phyloP scores from a whole-genome alignment of 2,797 vertebrate species.

The Brotula barbata region DNA sequence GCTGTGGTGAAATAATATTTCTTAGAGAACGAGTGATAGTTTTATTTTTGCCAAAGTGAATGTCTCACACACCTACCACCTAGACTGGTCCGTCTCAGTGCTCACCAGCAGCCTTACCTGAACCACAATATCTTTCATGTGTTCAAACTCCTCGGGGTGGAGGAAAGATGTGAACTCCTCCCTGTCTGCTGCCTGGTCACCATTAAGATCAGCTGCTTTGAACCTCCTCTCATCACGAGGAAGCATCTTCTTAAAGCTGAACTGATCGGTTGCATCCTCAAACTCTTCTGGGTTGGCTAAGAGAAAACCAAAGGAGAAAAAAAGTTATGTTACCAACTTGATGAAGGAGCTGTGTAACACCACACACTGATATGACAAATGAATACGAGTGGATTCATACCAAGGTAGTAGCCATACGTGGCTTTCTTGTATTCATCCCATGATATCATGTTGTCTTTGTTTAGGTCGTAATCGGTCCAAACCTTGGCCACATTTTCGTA shows the following conservation, averaged over 20 bases:
- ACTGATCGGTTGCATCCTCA: slow-evolving; percentile 88
- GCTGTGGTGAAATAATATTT: slow-evolving; percentile 19
- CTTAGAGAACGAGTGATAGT: neutral
- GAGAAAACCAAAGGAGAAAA: slow-evolving; percentile 8
- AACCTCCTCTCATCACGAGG: slow-evolving; percentile 95
- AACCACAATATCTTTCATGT: slow-evolving; percentile 95
- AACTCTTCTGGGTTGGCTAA: slow-evolving; percentile 93
- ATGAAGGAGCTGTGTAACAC: neutral
- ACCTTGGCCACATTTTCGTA: slow-evolving; percentile 97
- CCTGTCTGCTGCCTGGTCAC: slow-evolving; percentile 84
- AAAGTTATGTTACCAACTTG: neutral
- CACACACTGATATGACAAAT: neutral
- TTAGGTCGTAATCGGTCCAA: slow-evolving; percentile 95
- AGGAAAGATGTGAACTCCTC: slow-evolving; percentile 97
- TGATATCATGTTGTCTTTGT: slow-evolving; percentile 93
- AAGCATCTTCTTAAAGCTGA: slow-evolving; percentile 98
- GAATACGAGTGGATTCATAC: slow-evolving; percentile 70
- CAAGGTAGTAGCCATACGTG: slow-evolving; percentile 95
- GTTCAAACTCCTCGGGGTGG: slow-evolving; percentile 97
- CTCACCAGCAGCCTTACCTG: slow-evolving; percentile 79
- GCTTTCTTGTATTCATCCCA: slow-evolving; percentile 99
- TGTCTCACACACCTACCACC: neutral
- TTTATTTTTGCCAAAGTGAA: neutral
- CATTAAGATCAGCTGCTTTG: slow-evolving; percentile 85
- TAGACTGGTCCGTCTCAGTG: neutral